These are phyloP conservation scores for Eremobia ochroleuca DNA, from an alignment of 2,888 invertebrate species.

Conservation along the genomic window DNA sequence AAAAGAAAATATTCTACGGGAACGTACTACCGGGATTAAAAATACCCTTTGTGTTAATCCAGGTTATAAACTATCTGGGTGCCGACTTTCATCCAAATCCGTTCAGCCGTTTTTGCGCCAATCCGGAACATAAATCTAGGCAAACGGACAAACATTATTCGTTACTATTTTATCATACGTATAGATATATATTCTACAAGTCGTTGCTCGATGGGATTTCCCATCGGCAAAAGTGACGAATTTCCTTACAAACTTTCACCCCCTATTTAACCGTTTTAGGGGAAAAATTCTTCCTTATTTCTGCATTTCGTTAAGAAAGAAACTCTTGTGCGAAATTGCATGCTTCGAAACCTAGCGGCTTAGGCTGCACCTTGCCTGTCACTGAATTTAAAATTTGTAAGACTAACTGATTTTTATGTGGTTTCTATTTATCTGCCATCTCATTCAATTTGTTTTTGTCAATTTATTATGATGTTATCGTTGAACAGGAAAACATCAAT, in stretches of 20 bases:
- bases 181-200: too few species aligned
- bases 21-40: too few species aligned
- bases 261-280: background rate
- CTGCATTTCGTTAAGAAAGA: too few species aligned
- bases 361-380: background rate
- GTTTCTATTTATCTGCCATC: background rate
- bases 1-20: background rate
- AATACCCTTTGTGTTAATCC: background rate
- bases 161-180: too few species aligned
- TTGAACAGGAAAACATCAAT: conserved; percentile 24
- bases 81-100: too few species aligned
- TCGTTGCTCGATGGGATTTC: too few species aligned
- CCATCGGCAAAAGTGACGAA: too few species aligned
- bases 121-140: background rate
- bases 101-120: too few species aligned
- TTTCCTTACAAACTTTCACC: background rate
- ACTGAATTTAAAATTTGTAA: too few species aligned
- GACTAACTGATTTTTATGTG: background rate
- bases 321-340: background rate
- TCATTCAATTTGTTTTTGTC: background rate
- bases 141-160: background rate
- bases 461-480: background rate
- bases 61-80: background rate
- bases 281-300: background rate
- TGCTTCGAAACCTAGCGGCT: background rate